Evolutionary conservation across 2,113 vertebrate species (phyloP).

Genomic region (Lophochroa leadbeateri): DNA sequence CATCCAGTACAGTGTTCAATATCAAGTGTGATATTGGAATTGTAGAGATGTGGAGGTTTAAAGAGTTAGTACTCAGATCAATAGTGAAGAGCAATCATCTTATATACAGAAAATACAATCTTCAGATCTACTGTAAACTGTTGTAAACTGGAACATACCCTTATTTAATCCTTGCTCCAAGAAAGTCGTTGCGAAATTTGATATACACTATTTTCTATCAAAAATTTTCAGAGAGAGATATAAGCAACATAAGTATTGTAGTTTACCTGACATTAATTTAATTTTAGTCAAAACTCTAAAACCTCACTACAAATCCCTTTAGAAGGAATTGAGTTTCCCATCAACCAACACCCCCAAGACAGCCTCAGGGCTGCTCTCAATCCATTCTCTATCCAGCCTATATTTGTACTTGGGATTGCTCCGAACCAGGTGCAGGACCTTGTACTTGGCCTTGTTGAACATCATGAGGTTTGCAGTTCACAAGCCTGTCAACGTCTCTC

Average conservation of each 20-base stretch:
- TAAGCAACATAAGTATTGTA: neutral
- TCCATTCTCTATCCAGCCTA: neutral
- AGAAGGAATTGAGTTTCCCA: neutral
- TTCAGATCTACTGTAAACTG: neutral
- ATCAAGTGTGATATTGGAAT: neutral
- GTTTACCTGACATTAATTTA: neutral
- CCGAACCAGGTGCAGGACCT: neutral
- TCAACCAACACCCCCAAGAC: neutral
- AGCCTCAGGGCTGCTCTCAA: neutral
- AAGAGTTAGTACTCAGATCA: neutral
- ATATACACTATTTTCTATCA: neutral
- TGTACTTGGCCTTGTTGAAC: neutral
- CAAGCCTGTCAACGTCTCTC: neutral
- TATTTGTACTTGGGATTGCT: neutral
- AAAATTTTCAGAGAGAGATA: neutral
- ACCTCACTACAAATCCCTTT: neutral
- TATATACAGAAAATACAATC: neutral
- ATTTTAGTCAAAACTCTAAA: neutral
- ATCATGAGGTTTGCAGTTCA: neutral
- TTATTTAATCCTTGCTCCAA: neutral
- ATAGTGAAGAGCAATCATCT: neutral
- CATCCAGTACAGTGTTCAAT: neutral
- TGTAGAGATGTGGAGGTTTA: neutral
- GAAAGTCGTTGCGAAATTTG: neutral
- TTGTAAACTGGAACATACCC: neutral